phyloP scores from a whole-genome alignment of 2,888 invertebrate species.

The Ochropleura leucogaster region DNA sequence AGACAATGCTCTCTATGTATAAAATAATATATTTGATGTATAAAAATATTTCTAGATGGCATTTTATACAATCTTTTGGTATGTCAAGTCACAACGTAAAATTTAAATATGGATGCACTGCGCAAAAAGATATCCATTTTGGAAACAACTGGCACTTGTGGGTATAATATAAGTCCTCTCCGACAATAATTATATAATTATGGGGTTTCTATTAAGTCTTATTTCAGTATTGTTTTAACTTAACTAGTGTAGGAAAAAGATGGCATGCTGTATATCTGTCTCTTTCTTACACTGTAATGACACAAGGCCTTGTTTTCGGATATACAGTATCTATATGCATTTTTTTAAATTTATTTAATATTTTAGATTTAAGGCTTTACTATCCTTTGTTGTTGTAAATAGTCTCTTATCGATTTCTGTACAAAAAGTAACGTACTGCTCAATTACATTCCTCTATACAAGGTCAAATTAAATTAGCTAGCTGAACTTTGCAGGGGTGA shows the following conservation, averaged over 20 bases:
- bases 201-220: too few relatives aligned
- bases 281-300: too few relatives aligned
- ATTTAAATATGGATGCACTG: neutral
- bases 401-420: neutral
- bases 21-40: too few relatives aligned
- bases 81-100: neutral
- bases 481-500: neutral
- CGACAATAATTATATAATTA: too few relatives aligned
- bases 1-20: constrained; percentile 8
- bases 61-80: neutral
- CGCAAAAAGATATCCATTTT: neutral
- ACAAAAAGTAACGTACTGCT: constrained; percentile 33
- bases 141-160: neutral
- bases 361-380: neutral
- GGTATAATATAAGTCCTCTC: too few relatives aligned
- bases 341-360: neutral
- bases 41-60: neutral
- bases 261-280: too few relatives aligned
- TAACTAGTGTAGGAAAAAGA: too few relatives aligned
- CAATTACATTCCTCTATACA: constrained; percentile 27
- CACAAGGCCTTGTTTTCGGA: neutral
- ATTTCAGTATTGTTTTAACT: too few relatives aligned
- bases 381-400: neutral
- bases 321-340: constrained; percentile 16
- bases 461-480: neutral